A percentile compares a stretch with the other conserved stretches of the same genome.
Conservation (phyloP, 2,888 invertebrate species). For the Drosophila multiciliata region DNA sequence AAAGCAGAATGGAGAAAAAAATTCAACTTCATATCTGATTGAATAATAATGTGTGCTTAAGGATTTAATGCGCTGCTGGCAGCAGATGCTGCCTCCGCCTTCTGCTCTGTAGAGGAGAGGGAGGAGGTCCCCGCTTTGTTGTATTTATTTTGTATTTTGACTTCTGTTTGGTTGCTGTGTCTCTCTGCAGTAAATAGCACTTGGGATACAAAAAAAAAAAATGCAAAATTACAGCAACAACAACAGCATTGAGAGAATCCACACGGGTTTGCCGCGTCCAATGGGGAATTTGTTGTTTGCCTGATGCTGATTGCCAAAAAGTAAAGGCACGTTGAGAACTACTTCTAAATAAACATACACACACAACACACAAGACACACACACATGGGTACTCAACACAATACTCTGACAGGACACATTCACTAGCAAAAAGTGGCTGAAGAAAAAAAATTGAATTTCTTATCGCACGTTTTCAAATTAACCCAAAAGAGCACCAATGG, state of each 20-base stretch:
- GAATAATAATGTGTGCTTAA: conserved; percentile 81
- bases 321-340: conserved; percentile 39
- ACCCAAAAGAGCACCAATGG: conserved; percentile 48
- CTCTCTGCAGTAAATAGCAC: conserved; percentile 41
- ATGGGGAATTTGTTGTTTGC: conserved; percentile 70
- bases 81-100: conserved; percentile 43
- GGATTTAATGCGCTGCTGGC: conserved; percentile 75
- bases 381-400: conserved; percentile 16
- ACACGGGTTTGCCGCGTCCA: conserved; percentile 22
- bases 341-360: conserved; percentile 23
- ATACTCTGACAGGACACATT: conserved; percentile 45
- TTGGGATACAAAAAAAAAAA: conserved; percentile 39
- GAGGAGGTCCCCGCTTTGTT: not conserved
- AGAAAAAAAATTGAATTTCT: conserved; percentile 67
- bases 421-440: conserved; percentile 7
- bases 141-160: conserved; percentile 42
- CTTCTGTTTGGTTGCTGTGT: too few relatives aligned
- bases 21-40: conserved; percentile 79
- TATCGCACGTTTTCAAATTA: conserved; percentile 77
- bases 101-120: not conserved
- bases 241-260: conserved; percentile 29
- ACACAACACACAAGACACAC: not conserved
- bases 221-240: conserved; percentile 57
- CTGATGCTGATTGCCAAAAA: conserved; percentile 74
- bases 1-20: conserved; percentile 28